Evolutionary conservation across 1,140 invertebrate species (phyloP), one percentile per base, ranked within the genome.

Genomic region (Drosophila insularis): DNA sequence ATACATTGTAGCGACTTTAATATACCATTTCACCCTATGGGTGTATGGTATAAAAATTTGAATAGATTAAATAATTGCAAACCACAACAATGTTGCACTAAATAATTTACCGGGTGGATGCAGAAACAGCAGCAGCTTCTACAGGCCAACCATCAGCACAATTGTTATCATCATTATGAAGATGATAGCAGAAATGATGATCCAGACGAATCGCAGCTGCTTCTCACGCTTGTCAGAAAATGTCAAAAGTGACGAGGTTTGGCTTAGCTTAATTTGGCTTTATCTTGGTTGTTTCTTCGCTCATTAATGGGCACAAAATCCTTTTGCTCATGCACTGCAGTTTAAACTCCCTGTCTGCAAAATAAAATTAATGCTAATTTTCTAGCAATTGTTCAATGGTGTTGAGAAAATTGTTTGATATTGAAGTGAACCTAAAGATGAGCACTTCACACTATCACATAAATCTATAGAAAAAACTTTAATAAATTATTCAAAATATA

Each of bases 171-270:
- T n/a, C 40, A 43, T 43, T 4, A 17, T 14, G 14, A 46, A 8
- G 14, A 19, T 46, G 7, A 8, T 46, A 7, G 17, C 8, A 17
- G 10, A 19, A 14, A 46, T 7, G 43, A 8, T 19, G 43, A 17
- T 46, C 40, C 58, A 37, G 61, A 14, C 14, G 40, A 46, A 46
- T 64, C 54, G 46, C 64, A 69, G 66, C 27, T 53, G 76, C 65
- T 87, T 87, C 82, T 87, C 82, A 87, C 84, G 82, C 82, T 87
- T 89, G 84, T 87, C 82, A 87, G 84, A 89, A 87, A 89, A 87
- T 87, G 82, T 87, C 82, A 87, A 84, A 87, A 87, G 82, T 87
- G 72, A 82, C 75, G 73, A 10, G 32, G 32, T 11, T 35, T 35
- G 8, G 8, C 32, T 35, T 35, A 11, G 32, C 32, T 35, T 11